Evolutionary conservation across 30 jellyfish, hydroid and myxozoan genomes (phyloP).

Genomic region (Aurelia aurita complex sp. Pacific): DNA sequence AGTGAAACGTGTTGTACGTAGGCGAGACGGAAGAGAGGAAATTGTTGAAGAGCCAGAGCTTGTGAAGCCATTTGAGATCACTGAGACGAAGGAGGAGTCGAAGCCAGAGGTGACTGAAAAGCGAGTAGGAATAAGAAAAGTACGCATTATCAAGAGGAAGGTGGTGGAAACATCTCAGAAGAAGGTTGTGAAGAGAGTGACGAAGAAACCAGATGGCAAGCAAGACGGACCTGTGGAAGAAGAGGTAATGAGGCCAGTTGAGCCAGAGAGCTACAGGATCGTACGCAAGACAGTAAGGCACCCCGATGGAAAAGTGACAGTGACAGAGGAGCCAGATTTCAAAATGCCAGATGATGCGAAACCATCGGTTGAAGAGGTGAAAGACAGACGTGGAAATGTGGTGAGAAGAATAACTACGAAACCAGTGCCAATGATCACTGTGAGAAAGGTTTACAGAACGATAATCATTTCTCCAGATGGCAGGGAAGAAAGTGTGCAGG

Average conservation of each 20-base stretch:
- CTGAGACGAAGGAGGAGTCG: conserved; percentile 60
- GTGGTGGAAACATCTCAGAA: conserved; percentile 73
- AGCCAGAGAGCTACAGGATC: conserved; percentile 57
- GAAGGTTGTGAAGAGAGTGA: conserved; percentile 63
- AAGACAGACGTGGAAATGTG: conserved; percentile 50
- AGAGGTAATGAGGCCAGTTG: conserved; percentile 70
- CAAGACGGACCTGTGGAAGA: conserved; percentile 83
- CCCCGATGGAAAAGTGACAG: conserved; percentile 69
- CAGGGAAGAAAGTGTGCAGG: conserved; percentile 54
- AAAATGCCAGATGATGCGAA: conserved; percentile 63
- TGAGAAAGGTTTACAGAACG: conserved; percentile 60
- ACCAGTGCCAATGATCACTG: conserved; percentile 55
- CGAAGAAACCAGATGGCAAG: conserved; percentile 74
- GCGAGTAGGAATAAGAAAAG: conserved; percentile 44
- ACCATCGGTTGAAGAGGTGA: conserved; percentile 35
- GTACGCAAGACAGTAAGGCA: conserved; percentile 60
- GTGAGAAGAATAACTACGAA: conserved; percentile 53
- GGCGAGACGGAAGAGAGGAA: conserved; percentile 72
- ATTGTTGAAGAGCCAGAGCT: conserved; percentile 65
- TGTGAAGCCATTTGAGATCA: conserved; percentile 63
- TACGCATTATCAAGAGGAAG: conserved; percentile 59
- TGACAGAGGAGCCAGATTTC: conserved; percentile 74
- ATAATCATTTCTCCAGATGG: conserved; percentile 57
- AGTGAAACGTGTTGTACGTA: conserved; percentile 55
- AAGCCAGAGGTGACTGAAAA: conserved; percentile 63